Base-by-base conservation (phyloP, 2,113 vertebrate species). In the Poecilia latipinna region DNA sequence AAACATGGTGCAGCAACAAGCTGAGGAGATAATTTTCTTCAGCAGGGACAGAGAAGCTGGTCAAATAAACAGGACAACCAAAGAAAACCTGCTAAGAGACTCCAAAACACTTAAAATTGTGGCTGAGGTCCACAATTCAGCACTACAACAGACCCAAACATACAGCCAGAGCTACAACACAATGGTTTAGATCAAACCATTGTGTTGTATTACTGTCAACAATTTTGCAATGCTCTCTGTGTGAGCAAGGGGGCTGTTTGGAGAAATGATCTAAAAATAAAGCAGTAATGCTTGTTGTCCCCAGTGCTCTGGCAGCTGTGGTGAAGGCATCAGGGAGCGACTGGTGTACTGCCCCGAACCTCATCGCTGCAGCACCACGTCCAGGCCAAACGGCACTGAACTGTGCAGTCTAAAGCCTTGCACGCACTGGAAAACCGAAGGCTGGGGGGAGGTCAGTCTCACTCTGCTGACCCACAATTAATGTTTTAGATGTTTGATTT, bases 231-330 rank as follows among this genome's bases (percentile, higher is more conserved):
- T 13, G 42, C 15, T 13, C 3, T 44, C 17, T 54, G 22, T 22
- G 7, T 54, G 7, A 24, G 48, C 19, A 54, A 54, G 7, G 48
- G 2, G 7, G 22, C 17, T 70, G 13, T 24, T 26, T n/a, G 8
- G 8, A 29, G 54, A 51, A 12, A 28, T 3, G 32, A 7, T 33
- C 39, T 62, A 31, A 29, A 44, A 62, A 7, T 31, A 29, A 29
- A 32, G 61, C 17, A 32, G 29, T 5, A 74, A 24, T 69, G 32
- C 22, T 17, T 29, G 11, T 77, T 68, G 42, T 51, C 61, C 2
- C 74, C 85, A 95, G 95, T 95, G 95, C 77, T 93, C 94, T 11
- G 87, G 86, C 64, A 91, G 85, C 80, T 95, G 95, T 87, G 93
- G 92, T 0, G 82, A 81, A 54, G 94, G 94, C 11, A 13, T 89